phyloP scores from a whole-genome alignment of 2,113 vertebrate species.

The Rhadina sibilatrix region DNA sequence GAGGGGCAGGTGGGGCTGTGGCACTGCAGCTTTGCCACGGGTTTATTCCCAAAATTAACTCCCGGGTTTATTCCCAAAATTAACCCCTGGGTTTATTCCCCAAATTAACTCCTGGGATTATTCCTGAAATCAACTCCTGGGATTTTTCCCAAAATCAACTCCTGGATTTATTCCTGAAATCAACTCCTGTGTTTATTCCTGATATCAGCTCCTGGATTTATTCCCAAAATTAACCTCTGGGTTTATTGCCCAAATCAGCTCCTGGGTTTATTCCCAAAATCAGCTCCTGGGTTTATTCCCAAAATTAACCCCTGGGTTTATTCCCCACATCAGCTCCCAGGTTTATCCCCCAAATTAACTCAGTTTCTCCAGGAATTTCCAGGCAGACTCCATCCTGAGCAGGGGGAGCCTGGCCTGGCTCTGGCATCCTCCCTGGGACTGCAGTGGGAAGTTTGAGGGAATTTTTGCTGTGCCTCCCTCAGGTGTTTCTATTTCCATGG shows the following conservation, averaged over 20 bases:
- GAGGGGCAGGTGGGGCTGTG: neutral
- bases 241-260: neutral
- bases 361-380: neutral
- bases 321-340: neutral
- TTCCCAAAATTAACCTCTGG: fast-evolving
- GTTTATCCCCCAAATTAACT: neutral
- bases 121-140: neutral
- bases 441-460: fast-evolving
- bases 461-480: neutral
- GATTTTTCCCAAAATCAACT: neutral
- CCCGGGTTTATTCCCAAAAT: neutral
- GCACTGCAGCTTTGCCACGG: neutral
- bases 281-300: neutral
- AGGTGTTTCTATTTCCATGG: neutral
- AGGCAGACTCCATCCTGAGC: neutral
- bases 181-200: neutral
- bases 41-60: neutral
- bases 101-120: neutral
- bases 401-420: fast-evolving
- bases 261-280: neutral
- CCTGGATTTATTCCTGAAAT: neutral
- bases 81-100: neutral
- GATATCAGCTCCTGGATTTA: neutral
- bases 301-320: neutral
- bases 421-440: fast-evolving